A percentile compares a stretch with the other conserved stretches of the same genome.
Conservation (phyloP, 2,113 vertebrate genomes). For the Holacanthus passer region DNA sequence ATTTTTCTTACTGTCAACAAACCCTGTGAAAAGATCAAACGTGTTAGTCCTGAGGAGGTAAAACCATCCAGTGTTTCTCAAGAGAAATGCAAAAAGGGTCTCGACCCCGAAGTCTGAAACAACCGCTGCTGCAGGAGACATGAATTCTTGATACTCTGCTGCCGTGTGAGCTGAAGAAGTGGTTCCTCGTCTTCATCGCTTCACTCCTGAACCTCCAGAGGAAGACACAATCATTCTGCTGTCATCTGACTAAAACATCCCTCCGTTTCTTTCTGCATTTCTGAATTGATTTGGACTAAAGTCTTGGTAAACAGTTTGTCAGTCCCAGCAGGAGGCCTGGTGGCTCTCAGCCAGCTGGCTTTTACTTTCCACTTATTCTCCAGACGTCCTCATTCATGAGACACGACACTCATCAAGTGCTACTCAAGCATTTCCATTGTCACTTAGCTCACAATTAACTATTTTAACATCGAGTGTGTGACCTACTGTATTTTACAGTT, state of each 20-base stretch:
- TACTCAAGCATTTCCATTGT: conserved; percentile 3
- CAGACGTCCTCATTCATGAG: conserved; percentile 1
- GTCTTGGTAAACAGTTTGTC: background rate
- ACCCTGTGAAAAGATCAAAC: too few species aligned
- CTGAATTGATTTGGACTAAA: background rate
- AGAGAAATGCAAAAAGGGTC: background rate
- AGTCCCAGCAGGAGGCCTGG: background rate
- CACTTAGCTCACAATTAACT: background rate
- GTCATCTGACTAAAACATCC: background rate
- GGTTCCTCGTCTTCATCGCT: background rate
- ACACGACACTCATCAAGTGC: background rate
- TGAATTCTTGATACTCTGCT: background rate
- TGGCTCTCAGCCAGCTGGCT: background rate
- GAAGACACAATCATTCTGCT: background rate
- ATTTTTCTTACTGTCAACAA: too few species aligned
- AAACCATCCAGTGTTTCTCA: background rate
- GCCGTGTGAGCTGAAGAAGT: background rate
- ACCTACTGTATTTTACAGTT: background rate
- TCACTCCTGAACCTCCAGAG: background rate
- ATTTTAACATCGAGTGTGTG: too few species aligned
- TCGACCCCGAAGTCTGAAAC: background rate
- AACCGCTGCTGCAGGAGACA: background rate
- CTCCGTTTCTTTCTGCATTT: background rate
- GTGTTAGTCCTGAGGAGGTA: too few species aligned
- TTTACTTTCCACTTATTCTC: background rate